A percentile compares a stretch with the other conserved stretches of the same genome.
phyloP scores from a whole-genome alignment of 2,888 invertebrate genomes.

The Xestia ashworthii region DNA sequence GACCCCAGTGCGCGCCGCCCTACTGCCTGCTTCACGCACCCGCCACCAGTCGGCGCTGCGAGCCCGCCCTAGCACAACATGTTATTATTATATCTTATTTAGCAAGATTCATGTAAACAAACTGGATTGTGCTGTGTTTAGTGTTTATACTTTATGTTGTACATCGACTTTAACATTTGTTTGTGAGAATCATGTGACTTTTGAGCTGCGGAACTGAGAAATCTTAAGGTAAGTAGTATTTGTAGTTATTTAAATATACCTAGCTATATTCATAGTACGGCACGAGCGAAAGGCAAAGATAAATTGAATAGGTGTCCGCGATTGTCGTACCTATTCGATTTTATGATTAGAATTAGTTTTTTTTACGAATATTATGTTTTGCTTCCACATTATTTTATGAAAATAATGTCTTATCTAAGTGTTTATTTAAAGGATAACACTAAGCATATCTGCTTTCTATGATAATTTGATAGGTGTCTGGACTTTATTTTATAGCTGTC shows the following conservation, averaged over 20 bases:
- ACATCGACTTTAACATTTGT: slow-evolving; percentile 24
- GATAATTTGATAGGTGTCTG: background rate
- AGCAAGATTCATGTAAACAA: slow-evolving; percentile 87
- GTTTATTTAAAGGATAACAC: background rate
- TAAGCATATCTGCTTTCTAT: background rate
- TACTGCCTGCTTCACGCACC: slow-evolving; percentile 75
- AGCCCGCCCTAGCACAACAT: slow-evolving; percentile 86
- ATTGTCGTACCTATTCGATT: slow-evolving; percentile 1
- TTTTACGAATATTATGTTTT: background rate
- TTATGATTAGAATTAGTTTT: background rate
- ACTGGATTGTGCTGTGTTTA: slow-evolving; percentile 78
- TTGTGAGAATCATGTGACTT: slow-evolving; percentile 50
- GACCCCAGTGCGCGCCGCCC: slow-evolving; percentile 80
- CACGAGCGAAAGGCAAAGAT: slow-evolving; percentile 26
- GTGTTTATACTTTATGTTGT: slow-evolving; percentile 65
- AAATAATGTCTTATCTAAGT: background rate
- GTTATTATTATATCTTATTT: slow-evolving; percentile 79
- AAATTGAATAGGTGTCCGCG: slow-evolving; percentile 12
- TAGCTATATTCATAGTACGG: slow-evolving; percentile 29
- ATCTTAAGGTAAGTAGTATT: slow-evolving; percentile 61
- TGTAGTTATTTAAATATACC: slow-evolving; percentile 51
- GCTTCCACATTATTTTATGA: background rate
- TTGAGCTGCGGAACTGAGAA: slow-evolving; percentile 25
- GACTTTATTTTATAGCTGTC: background rate
- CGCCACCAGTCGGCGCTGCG: slow-evolving; percentile 88